Conservation (phyloP, 1,140 invertebrate species). For the Batillaria attramentaria region DNA sequence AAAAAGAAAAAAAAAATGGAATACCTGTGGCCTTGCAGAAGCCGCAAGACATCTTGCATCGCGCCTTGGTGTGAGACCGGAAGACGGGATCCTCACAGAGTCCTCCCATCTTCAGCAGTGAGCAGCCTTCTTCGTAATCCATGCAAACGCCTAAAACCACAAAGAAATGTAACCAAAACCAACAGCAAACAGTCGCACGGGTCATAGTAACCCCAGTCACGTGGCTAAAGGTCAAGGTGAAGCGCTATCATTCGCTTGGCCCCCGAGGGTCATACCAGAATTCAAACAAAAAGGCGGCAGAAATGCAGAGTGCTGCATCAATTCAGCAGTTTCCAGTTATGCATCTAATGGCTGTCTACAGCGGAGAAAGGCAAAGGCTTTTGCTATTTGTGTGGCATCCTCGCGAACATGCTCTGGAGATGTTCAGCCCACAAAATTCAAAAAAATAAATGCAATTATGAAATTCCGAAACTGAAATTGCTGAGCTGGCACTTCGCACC, state of each 20-base stretch:
- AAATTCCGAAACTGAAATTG: no score
- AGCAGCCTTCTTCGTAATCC: constrained; percentile 5
- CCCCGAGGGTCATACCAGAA: neutral
- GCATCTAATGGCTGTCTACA: neutral
- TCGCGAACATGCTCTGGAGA: no score
- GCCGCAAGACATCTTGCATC: constrained; percentile 23
- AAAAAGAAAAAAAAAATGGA: neutral
- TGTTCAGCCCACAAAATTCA: no score
- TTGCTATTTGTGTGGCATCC: no score
- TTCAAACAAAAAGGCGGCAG: neutral
- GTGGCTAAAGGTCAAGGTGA: no score
- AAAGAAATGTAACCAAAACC: neutral
- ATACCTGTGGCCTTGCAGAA: constrained; percentile 9
- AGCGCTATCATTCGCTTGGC: no score
- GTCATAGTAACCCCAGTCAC: no score
- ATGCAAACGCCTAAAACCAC: constrained; percentile 1
- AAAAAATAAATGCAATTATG: no score
- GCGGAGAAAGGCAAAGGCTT: neutral
- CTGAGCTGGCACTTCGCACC: no score
- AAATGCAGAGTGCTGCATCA: neutral
- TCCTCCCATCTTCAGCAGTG: neutral
- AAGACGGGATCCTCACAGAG: constrained; percentile 9
- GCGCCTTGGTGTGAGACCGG: neutral
- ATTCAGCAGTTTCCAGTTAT: neutral
- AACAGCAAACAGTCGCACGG: no score